A percentile compares a stretch with the other conserved stretches of the same genome.
phyloP scores from a whole-genome alignment of 2,113 vertebrate species.

The Monarcha castaneiventris region DNA sequence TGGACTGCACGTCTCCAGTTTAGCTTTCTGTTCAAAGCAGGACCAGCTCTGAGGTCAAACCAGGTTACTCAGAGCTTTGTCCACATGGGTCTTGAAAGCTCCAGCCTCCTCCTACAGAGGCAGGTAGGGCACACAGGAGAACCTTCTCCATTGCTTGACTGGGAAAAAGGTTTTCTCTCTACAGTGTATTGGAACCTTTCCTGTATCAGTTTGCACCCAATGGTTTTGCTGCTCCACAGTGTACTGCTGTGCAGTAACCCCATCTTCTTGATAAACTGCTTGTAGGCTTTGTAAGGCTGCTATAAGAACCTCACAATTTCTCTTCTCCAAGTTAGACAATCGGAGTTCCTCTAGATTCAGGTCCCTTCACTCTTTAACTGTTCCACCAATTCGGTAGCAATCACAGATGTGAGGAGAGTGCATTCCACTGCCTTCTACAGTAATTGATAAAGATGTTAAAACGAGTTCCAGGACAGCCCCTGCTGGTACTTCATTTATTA shows the following conservation, averaged over 20 bases:
- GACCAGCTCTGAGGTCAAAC: background rate
- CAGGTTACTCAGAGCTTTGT: background rate
- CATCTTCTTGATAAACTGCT: background rate
- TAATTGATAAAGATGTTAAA: background rate
- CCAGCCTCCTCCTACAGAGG: background rate
- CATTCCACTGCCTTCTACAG: background rate
- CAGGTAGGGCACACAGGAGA: accelerated
- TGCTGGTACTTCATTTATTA: background rate
- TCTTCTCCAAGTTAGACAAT: background rate
- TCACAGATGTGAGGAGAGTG: background rate
- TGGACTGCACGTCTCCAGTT: background rate
- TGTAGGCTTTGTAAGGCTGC: background rate
- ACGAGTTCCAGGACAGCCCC: background rate
- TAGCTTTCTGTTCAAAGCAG: background rate
- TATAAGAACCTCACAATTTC: background rate
- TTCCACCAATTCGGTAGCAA: background rate
- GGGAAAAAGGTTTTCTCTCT: background rate
- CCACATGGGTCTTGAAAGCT: background rate
- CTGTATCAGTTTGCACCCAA: background rate
- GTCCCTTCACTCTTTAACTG: background rate
- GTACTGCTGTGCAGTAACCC: background rate
- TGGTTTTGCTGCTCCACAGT: background rate
- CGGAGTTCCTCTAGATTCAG: background rate
- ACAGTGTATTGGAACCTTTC: background rate
- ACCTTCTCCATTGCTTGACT: background rate